Base-by-base conservation (phyloP, 2,888 invertebrate species). In the Rhopalosiphum nymphaeae region DNA sequence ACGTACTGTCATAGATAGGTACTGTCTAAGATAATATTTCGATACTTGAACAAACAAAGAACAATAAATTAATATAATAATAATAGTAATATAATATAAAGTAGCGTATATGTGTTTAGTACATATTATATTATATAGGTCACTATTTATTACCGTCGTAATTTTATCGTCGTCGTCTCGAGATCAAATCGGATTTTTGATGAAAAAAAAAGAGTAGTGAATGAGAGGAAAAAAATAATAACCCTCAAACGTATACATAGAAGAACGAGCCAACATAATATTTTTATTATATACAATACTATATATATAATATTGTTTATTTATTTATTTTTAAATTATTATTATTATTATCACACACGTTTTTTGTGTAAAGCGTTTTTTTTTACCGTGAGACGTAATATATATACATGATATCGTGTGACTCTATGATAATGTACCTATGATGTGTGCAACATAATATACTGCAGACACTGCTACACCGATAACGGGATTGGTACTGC, bases 311-410 rank as follows among this genome's bases (percentile, higher is more conserved):
- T 36, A n/a, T 67, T n/a, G 36, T 67, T 67, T 36, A 67, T 78
- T 78, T 78, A 78, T 78, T 78, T 78, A 36, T 78, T 78, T 78
- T 78, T 78, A 21, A 36, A 78, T 78, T 78, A 86, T 86, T 86
- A 44, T 85, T 85, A 84, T 85, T 85, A 85, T 29, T 85, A 85
- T 85, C 85, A 29, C 29, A 85, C 85, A 85, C 44, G 44, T 85
- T 85, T 44, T 78, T 78, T 78, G 78, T 78, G 21, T 78, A 36
- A 36, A 36, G 21, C 78, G 78, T 78, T 78, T 78, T 78, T 78
- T 67, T 67, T 78, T 78, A 78, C 36, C 9, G 78, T 36, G 78
- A 78, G 36, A 78, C 78, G 78, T 78, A 57, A 57, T 57, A 46
- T 44, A 86, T 46, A 46, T 46, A 44, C 29, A 86, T 49, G 29